These are phyloP conservation scores for Phoenicopterus ruber DNA, from an alignment of 2,113 vertebrate species.

Conservation along the genomic window DNA sequence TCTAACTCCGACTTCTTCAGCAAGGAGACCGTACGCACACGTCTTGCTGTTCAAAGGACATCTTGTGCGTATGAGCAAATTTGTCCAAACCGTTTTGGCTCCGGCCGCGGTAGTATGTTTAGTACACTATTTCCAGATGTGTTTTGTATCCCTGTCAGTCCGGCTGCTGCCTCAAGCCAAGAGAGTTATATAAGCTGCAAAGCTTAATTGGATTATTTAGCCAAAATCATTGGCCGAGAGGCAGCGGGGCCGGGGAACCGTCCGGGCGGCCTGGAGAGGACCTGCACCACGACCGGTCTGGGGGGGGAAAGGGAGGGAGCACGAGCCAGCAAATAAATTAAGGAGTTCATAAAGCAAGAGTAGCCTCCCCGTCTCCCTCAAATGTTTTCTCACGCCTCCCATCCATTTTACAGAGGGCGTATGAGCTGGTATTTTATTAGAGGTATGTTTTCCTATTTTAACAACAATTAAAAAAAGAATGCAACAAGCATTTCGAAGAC, in stretches of 20 bases:
- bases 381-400: background rate
- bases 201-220: slow-evolving; percentile 59
- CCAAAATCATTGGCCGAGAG: background rate
- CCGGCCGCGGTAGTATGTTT: rapidly evolving
- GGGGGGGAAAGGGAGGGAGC: background rate
- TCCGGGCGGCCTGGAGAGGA: background rate
- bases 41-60: slow-evolving; percentile 20
- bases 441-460: background rate
- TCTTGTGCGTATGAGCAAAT: slow-evolving; percentile 1
- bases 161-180: slow-evolving; percentile 6
- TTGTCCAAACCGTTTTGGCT: background rate
- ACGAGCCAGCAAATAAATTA: background rate
- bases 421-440: background rate
- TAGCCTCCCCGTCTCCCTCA: background rate
- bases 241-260: background rate
- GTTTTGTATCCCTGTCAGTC: background rate
- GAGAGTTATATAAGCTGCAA: slow-evolving; percentile 35
- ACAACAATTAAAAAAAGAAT: background rate
- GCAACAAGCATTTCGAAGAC: background rate
- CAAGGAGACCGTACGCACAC: background rate
- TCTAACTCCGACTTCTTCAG: background rate
- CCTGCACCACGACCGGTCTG: background rate
- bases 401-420: background rate
- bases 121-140: slow-evolving; percentile 52
- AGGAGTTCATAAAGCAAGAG: background rate